These are phyloP conservation scores for Globicephala melas DNA, from an alignment of 2,113 vertebrate genomes.

Conservation along the genomic window DNA sequence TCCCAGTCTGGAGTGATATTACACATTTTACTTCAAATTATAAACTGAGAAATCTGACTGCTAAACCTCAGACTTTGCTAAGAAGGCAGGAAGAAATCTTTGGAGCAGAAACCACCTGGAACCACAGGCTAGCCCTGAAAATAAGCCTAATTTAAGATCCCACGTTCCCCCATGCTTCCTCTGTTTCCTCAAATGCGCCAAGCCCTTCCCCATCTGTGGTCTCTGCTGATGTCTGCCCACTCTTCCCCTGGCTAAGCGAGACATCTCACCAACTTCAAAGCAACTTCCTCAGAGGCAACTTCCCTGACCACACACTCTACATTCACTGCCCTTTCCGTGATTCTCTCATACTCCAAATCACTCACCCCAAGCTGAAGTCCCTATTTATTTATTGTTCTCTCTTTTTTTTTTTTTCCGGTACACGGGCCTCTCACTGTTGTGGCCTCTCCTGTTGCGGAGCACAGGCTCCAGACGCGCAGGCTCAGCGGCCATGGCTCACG, in stretches of 20 bases:
- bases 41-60: neutral
- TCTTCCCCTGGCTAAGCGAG: fast-evolving
- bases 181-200: fast-evolving
- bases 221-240: too few species aligned
- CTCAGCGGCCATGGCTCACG: too few species aligned
- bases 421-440: too few species aligned
- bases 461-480: too few species aligned
- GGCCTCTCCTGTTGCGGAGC: too few species aligned
- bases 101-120: neutral
- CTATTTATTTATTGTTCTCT: neutral
- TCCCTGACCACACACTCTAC: fast-evolving
- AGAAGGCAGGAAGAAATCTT: neutral
- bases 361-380: too few species aligned
- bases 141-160: neutral
- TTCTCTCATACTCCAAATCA: fast-evolving
- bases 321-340: fast-evolving
- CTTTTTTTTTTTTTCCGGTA: too few species aligned
- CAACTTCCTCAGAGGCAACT: neutral
- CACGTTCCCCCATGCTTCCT: fast-evolving
- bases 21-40: neutral
- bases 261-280: neutral
- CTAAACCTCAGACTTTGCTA: neutral
- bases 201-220: fast-evolving
- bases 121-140: neutral
- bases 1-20: neutral